A percentile compares a stretch with the other conserved stretches of the same genome.
Conservation (phyloP, 2,113 vertebrate species). For the Ceyx cyanopectus region DNA sequence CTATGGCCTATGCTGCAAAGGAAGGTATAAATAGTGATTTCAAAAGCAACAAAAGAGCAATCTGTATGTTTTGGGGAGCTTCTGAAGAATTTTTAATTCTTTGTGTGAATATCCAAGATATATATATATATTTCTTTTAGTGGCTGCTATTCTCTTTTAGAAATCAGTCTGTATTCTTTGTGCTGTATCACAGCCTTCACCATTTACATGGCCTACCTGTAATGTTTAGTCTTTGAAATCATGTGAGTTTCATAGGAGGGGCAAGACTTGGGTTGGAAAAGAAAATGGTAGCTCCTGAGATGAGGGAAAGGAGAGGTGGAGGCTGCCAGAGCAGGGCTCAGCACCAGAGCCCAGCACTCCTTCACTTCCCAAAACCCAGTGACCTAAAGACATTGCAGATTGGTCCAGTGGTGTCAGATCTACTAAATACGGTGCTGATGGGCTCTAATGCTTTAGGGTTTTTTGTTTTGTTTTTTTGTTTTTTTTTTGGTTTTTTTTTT, state of each 20-base stretch:
- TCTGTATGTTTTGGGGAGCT: slow-evolving; percentile 10
- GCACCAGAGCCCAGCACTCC: background rate
- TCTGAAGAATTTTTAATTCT: slow-evolving; percentile 34
- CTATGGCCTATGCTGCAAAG: background rate
- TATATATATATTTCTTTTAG: no score
- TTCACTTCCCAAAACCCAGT: background rate
- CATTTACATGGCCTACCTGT: slow-evolving; percentile 45
- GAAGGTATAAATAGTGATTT: slow-evolving; percentile 53
- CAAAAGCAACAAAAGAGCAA: slow-evolving; percentile 16
- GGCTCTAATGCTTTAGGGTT: background rate
- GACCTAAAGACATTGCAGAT: background rate
- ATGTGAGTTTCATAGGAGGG: slow-evolving; percentile 76
- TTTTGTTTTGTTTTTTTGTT: no score
- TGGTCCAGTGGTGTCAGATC: background rate
- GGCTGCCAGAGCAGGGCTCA: background rate
- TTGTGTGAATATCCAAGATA: background rate
- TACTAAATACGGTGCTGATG: background rate
- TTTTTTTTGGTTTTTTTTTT: no score
- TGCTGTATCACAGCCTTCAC: slow-evolving; percentile 26
- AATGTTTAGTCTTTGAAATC: slow-evolving; percentile 76
- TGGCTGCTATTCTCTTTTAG: background rate
- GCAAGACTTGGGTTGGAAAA: slow-evolving; percentile 33
- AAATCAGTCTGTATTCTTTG: background rate
- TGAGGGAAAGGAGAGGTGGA: background rate
- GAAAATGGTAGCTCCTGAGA: background rate